Percentiles rank a stretch among this genome's conserved stretches.
Conservation (phyloP, 2,888 invertebrate genomes). For the Torymus auratus region DNA sequence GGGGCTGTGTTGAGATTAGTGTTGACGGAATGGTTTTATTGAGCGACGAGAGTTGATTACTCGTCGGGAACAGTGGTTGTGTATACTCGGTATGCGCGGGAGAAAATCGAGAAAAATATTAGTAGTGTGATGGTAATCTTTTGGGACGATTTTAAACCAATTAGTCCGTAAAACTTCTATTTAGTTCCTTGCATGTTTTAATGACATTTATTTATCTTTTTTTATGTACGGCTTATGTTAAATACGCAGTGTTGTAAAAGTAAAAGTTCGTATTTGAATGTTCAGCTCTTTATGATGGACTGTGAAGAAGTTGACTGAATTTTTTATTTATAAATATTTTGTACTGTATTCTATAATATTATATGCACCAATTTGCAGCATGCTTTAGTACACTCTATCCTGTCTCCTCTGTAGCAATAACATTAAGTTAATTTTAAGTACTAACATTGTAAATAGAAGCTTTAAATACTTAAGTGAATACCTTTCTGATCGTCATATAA, state of each 20-base stretch:
- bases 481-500: constrained; percentile 23
- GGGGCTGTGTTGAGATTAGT: no score
- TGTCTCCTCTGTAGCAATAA: neutral
- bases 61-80: no score
- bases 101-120: no score
- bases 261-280: neutral
- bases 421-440: constrained; percentile 16
- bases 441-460: constrained; percentile 30
- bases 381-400: constrained; percentile 30
- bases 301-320: constrained; percentile 1
- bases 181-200: no score
- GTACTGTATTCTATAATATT: constrained; percentile 8
- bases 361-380: constrained; percentile 21
- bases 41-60: no score
- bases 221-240: constrained; percentile 1
- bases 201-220: constrained; percentile 6
- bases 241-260: neutral
- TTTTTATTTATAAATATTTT: constrained; percentile 21
- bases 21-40: no score
- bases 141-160: no score
- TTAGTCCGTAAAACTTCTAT: no score
- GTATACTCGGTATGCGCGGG: no score
- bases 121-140: no score
- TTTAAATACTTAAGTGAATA: neutral
- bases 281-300: constrained; percentile 6